Percentiles rank a stretch among this genome's conserved stretches.
These are phyloP conservation scores for Mesaphorura yosii DNA, from an alignment of 1,140 invertebrate genomes.

Conservation along the genomic window DNA sequence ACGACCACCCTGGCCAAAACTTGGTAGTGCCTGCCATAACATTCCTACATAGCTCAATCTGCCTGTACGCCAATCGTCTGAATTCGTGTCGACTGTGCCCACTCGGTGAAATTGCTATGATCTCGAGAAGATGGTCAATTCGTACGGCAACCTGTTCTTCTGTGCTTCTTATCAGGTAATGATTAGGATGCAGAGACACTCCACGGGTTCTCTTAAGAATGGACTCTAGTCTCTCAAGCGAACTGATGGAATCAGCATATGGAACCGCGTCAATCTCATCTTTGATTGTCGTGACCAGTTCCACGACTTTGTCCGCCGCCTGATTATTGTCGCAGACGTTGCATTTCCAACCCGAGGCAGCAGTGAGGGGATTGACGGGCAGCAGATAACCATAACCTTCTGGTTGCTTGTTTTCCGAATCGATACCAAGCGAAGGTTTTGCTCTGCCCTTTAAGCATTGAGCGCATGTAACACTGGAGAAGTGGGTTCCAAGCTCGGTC, in stretches of 20 bases:
- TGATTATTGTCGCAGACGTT: conserved; percentile 17
- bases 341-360: conserved; percentile 23
- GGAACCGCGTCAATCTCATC: neutral
- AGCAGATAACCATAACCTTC: conserved; percentile 15
- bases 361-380: conserved; percentile 19
- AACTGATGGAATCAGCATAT: neutral
- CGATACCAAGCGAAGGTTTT: too few species aligned
- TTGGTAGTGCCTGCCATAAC: too few species aligned
- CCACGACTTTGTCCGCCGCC: conserved; percentile 13
- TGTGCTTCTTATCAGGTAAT: neutral
- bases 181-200: neutral
- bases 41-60: too few species aligned
- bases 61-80: too few species aligned
- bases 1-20: too few species aligned
- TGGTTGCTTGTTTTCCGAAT: conserved; percentile 1
- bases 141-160: neutral
- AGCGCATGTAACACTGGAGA: conserved; percentile 24
- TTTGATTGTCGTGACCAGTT: neutral
- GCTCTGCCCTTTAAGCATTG: conserved; percentile 10
- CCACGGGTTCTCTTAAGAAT: neutral
- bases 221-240: neutral
- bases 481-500: conserved; percentile 48
- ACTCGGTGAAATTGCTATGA: too few species aligned
- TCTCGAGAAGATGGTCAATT: neutral
- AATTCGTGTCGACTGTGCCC: too few species aligned